Percentiles rank a stretch among this genome's conserved stretches.
phyloP scores from a whole-genome alignment of 2,888 invertebrate genomes.

The Ethmia dodecea region DNA sequence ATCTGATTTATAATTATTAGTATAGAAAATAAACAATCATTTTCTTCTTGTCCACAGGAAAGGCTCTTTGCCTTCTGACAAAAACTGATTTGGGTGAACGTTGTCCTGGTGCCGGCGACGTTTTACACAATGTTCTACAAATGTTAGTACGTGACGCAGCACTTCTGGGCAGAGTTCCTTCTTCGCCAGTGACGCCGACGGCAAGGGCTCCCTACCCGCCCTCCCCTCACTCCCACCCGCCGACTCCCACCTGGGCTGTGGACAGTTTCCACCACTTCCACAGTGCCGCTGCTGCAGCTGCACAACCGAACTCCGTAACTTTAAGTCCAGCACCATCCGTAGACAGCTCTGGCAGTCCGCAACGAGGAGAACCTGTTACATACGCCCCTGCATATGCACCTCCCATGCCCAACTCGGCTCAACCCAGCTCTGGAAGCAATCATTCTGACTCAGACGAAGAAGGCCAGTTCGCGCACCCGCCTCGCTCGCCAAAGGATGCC shows the following conservation, averaged over 20 bases:
- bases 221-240: slow-evolving; percentile 89
- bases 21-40: neutral
- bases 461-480: slow-evolving; percentile 74
- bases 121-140: slow-evolving; percentile 94
- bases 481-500: slow-evolving; percentile 78
- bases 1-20: neutral
- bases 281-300: slow-evolving; percentile 77
- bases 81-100: slow-evolving; percentile 94
- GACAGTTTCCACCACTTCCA: slow-evolving; percentile 79
- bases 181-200: slow-evolving; percentile 90
- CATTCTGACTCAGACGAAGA: slow-evolving; percentile 92
- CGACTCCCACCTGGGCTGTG: slow-evolving; percentile 86
- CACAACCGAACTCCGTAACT: slow-evolving; percentile 92
- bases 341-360: slow-evolving; percentile 92
- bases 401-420: slow-evolving; percentile 52
- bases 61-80: slow-evolving; percentile 93
- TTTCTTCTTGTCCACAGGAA: slow-evolving; percentile 76
- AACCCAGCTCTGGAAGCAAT: slow-evolving; percentile 83
- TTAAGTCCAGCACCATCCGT: slow-evolving; percentile 94
- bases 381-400: slow-evolving; percentile 58
- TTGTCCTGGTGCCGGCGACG: slow-evolving; percentile 95
- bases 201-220: slow-evolving; percentile 84
- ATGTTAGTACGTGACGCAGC: slow-evolving; percentile 90
- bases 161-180: slow-evolving; percentile 86
- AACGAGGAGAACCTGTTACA: slow-evolving; percentile 79